Evolutionary conservation across 2,888 invertebrate genomes (phyloP).

Genomic region (Ennomos erosarius): DNA sequence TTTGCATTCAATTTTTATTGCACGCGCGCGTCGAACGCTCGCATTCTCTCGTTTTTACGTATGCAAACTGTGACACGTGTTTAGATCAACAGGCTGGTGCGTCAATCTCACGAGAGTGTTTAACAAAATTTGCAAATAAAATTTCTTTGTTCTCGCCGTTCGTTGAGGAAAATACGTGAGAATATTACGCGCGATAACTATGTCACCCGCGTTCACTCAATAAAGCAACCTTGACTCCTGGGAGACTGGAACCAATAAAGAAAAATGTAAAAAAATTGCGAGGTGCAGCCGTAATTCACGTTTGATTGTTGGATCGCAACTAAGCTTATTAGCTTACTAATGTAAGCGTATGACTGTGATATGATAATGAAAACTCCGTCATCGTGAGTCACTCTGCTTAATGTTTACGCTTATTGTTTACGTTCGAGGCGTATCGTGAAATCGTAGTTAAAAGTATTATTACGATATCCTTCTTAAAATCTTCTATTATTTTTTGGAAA

Average conservation of each 20-base stretch:
- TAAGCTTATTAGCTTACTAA: slow-evolving; percentile 70
- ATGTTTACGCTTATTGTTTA: slow-evolving; percentile 82
- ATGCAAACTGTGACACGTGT: slow-evolving; percentile 72
- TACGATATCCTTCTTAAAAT: slow-evolving; percentile 60
- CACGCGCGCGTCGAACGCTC: slow-evolving; percentile 71
- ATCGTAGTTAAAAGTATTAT: slow-evolving; percentile 53
- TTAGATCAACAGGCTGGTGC: slow-evolving; percentile 78
- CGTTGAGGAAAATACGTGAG: slow-evolving; percentile 71
- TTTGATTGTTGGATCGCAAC: slow-evolving; percentile 72
- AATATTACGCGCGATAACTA: slow-evolving; percentile 57
- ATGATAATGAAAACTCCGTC: slow-evolving; percentile 82
- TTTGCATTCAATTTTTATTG: slow-evolving; percentile 79
- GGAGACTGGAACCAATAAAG: slow-evolving; percentile 54
- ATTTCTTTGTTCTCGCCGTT: slow-evolving; percentile 76
- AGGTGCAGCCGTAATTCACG: slow-evolving; percentile 63
- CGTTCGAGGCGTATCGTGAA: slow-evolving; percentile 60
- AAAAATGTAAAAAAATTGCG: slow-evolving; percentile 48
- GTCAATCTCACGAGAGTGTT: slow-evolving; percentile 59
- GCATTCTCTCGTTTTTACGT: slow-evolving; percentile 74
- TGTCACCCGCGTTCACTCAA: slow-evolving; percentile 67
- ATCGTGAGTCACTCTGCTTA: slow-evolving; percentile 81
- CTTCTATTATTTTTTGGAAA: slow-evolving; percentile 58
- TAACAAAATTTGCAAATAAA: slow-evolving; percentile 61
- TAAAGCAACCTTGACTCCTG: slow-evolving; percentile 61
- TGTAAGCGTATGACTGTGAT: slow-evolving; percentile 67